These are phyloP conservation scores for Linnaemya vulpina DNA, from an alignment of 2,888 invertebrate species.

Conservation along the genomic window DNA sequence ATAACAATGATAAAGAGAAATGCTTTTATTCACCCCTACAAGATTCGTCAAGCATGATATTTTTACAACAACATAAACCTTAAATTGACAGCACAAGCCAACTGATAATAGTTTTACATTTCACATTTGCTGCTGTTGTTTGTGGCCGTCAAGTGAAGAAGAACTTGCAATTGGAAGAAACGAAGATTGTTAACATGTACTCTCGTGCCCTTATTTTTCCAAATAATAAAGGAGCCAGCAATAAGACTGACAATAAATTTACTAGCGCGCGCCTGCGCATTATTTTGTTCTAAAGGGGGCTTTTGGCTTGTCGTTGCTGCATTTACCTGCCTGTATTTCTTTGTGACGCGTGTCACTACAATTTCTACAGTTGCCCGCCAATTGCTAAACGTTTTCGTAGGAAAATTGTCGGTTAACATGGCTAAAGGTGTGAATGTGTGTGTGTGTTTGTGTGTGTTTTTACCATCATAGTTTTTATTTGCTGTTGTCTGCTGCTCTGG, in stretches of 20 bases:
- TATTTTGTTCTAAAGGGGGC: slow-evolving; percentile 48
- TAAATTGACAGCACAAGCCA: slow-evolving; percentile 66
- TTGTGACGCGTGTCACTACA: slow-evolving; percentile 61
- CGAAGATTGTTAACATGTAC: slow-evolving; percentile 40
- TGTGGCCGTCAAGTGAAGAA: slow-evolving; percentile 54
- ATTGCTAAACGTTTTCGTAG: slow-evolving; percentile 54
- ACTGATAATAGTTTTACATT: slow-evolving; percentile 53
- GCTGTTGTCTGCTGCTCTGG: slow-evolving; percentile 2
- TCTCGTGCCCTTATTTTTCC: slow-evolving; percentile 67
- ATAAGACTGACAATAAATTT: slow-evolving; percentile 25
- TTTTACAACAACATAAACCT: slow-evolving; percentile 52
- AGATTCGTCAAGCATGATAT: slow-evolving; percentile 67
- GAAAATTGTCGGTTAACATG: slow-evolving; percentile 59
- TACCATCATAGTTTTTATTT: slow-evolving; percentile 56
- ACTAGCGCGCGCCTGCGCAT: slow-evolving; percentile 67
- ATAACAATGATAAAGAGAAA: slow-evolving; percentile 52
- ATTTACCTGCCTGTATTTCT: slow-evolving; percentile 42
- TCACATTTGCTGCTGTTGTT: slow-evolving; percentile 35
- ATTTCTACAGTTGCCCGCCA: slow-evolving; percentile 59
- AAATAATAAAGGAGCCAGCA: slow-evolving; percentile 39
- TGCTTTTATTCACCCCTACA: slow-evolving; percentile 66
- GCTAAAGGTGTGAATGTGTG: slow-evolving; percentile 1
- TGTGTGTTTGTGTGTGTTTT: neutral
- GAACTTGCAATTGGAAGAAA: slow-evolving; percentile 9
- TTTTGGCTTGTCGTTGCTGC: slow-evolving; percentile 30